A percentile compares a stretch with the other conserved stretches of the same genome.
phyloP scores from a whole-genome alignment of 2,113 vertebrate species.

The Etheostoma spectabile region DNA sequence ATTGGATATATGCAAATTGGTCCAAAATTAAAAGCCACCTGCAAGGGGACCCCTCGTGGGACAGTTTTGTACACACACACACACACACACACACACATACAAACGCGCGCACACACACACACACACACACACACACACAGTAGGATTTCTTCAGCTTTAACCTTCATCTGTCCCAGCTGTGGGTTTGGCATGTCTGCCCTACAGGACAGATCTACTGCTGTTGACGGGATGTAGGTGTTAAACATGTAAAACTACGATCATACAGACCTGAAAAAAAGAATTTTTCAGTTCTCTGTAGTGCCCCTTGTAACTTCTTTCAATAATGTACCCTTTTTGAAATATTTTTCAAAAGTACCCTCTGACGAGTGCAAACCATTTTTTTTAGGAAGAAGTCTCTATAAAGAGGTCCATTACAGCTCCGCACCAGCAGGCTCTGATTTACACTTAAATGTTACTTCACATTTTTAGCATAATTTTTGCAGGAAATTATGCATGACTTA shows the following conservation, averaged over 20 bases:
- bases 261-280: conserved; percentile 1
- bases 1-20: conserved; percentile 88
- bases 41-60: conserved; percentile 77
- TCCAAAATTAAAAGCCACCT: conserved; percentile 85
- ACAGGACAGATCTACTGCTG: conserved; percentile 1
- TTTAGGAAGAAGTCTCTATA: too few species aligned
- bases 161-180: conserved; percentile 63
- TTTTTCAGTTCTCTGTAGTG: conserved; percentile 1
- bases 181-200: conserved; percentile 14
- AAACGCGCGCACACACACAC: too few species aligned
- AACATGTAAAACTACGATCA: not conserved
- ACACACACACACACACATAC: conserved; percentile 20
- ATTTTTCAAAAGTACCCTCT: too few species aligned
- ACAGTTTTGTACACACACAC: conserved; percentile 62
- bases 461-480: too few species aligned
- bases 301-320: not conserved
- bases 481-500: too few species aligned
- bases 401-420: too few species aligned
- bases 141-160: conserved; percentile 59
- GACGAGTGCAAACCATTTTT: too few species aligned
- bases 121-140: conserved; percentile 2
- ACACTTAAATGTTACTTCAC: too few species aligned
- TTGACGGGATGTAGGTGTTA: not conserved
- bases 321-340: too few species aligned
- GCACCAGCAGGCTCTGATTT: too few species aligned